Evolutionary conservation across 2,888 invertebrate species (phyloP).

Genomic region (Deilephila elpenor): DNA sequence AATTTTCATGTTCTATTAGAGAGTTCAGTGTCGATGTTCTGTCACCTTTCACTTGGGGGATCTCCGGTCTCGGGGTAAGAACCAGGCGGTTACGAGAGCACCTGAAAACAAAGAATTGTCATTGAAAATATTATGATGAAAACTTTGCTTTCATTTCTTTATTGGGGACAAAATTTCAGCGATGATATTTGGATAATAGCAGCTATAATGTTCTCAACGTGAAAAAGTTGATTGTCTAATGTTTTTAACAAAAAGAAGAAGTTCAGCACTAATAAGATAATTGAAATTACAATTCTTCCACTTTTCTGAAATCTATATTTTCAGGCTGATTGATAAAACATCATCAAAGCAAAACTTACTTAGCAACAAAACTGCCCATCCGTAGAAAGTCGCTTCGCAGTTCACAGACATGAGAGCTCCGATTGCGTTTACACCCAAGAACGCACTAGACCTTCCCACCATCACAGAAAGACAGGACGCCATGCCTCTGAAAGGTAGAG

Average conservation of each 20-base stretch:
- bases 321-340: too few species aligned
- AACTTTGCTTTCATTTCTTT: neutral
- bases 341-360: conserved; percentile 63
- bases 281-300: too few species aligned
- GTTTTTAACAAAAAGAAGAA: too few species aligned
- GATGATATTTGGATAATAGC: too few species aligned
- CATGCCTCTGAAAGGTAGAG: conserved; percentile 78
- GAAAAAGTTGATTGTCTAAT: too few species aligned
- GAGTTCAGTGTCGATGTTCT: conserved; percentile 2
- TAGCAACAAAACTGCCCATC: conserved; percentile 79
- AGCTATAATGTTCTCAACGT: too few species aligned
- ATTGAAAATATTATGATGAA: neutral
- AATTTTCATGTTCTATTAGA: neutral
- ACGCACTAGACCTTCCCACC: conserved; percentile 86
- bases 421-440: conserved; percentile 86
- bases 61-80: conserved; percentile 67
- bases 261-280: too few species aligned
- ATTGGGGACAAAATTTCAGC: too few species aligned
- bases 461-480: conserved; percentile 87
- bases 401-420: conserved; percentile 86
- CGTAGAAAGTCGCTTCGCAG: conserved; percentile 87
- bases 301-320: too few species aligned
- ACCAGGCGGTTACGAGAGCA: conserved; percentile 70
- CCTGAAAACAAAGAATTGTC: conserved; percentile 48
- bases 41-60: conserved; percentile 33